phyloP scores from a whole-genome alignment of 2,797 vertebrate species.

The Phoebastria nigripes region DNA sequence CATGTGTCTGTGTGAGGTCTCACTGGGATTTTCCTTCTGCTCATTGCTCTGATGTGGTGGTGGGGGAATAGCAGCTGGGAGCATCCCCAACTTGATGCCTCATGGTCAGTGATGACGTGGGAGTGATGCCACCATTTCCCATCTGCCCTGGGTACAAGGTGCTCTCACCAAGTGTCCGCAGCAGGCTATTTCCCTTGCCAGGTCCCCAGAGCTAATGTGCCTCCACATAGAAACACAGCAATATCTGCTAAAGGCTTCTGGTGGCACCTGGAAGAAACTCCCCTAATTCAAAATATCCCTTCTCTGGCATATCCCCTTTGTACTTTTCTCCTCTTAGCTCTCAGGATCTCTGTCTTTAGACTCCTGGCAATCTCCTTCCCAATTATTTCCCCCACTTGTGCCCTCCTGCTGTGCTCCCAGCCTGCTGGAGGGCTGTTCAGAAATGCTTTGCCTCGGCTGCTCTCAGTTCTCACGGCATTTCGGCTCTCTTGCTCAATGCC shows the following conservation, averaged over 20 bases:
- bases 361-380: not conserved
- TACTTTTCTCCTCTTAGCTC: not conserved
- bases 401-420: not conserved
- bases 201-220: not conserved
- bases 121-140: not conserved
- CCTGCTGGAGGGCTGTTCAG: not conserved
- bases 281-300: not conserved
- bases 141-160: not conserved
- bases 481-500: not conserved
- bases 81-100: not conserved
- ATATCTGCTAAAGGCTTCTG: not conserved
- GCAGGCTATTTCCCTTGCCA: not conserved
- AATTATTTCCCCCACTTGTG: not conserved
- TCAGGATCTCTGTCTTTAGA: not conserved
- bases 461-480: constrained; percentile 10
- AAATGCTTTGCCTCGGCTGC: not conserved
- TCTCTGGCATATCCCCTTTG: not conserved
- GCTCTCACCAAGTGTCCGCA: not conserved
- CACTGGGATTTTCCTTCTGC: not conserved
- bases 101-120: not conserved
- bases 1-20: not conserved
- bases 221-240: not conserved
- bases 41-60: not conserved
- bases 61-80: not conserved
- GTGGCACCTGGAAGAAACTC: not conserved